These are phyloP conservation scores for Drosophila monieri DNA, from an alignment of 2,888 invertebrate genomes.

Conservation along the genomic window DNA sequence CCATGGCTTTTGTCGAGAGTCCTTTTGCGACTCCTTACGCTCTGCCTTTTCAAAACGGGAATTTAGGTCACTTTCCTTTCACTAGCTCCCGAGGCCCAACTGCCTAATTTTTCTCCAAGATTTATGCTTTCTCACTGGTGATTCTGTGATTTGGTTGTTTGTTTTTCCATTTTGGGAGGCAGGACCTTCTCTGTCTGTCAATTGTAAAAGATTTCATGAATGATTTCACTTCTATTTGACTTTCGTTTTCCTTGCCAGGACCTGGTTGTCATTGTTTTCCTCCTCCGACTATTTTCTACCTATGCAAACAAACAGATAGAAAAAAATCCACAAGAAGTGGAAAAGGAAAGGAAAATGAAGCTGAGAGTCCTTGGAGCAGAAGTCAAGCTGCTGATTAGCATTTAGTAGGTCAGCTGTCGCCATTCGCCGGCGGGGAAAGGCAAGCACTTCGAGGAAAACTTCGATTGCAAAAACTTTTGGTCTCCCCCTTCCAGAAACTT, in stretches of 20 bases:
- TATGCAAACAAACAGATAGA: slow-evolving; percentile 20
- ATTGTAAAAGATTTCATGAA: slow-evolving; percentile 77
- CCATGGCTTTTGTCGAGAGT: slow-evolving; percentile 22
- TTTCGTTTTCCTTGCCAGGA: slow-evolving; percentile 48
- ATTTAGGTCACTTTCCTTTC: slow-evolving; percentile 59
- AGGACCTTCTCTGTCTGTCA: slow-evolving; percentile 46
- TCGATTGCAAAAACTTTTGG: slow-evolving; percentile 50
- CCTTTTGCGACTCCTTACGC: slow-evolving; percentile 34
- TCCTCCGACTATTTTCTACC: slow-evolving; percentile 35
- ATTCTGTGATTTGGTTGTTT: slow-evolving; percentile 7
- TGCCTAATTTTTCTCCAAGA: slow-evolving; percentile 44
- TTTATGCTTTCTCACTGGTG: slow-evolving; percentile 49
- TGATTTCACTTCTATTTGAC: slow-evolving; percentile 74
- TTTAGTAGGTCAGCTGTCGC: slow-evolving; percentile 73
- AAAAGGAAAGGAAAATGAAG: slow-evolving; percentile 12
- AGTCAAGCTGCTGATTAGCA: slow-evolving; percentile 68
- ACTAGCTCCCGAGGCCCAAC: slow-evolving; percentile 12
- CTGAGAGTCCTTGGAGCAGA: slow-evolving; percentile 52
- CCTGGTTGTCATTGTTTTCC: slow-evolving; percentile 17
- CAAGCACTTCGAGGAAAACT: slow-evolving; percentile 10
- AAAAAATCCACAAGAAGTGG: slow-evolving; percentile 4
- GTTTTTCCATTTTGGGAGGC: slow-evolving; percentile 6
- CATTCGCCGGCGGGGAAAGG: slow-evolving; percentile 40
- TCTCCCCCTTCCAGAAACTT: slow-evolving; percentile 30
- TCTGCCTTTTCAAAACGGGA: slow-evolving; percentile 61